Evolutionary conservation across 2,888 invertebrate genomes (phyloP), one percentile per base, ranked within the genome.

Genomic region (Netelia melanura): DNA sequence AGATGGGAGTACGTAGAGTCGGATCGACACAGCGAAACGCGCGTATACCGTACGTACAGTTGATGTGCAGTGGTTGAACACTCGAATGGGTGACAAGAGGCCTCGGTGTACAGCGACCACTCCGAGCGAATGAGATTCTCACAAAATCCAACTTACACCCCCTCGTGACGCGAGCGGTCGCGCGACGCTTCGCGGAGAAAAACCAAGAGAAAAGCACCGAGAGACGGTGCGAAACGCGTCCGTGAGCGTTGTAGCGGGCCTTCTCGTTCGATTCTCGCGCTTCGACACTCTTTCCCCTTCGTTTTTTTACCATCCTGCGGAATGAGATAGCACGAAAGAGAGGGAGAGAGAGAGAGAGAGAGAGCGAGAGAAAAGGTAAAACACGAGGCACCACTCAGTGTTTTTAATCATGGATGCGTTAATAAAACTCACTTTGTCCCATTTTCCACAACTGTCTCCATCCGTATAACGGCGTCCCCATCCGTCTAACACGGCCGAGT

Each of bases 381-480:
- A 65, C 64, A 64, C 54, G 86, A 89, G 85, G 71, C 23, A 74
- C 38, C 83, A 68, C 84, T 44, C 87, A 89, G 86, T 85, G 87
- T 86, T 86, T 88, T 88, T 88, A 88, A 87, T 89, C 87, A 87
- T 85, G 88, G 89, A 88, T 88, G 88, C 85, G 87, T 89, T 89
- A 89, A 89, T 86, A 87, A 87, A 89, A 88, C 87, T 86, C 70
- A 86, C 88, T 88, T 89, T 87, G 85, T 84, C 81, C 70, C 80
- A 80, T 85, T 85, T 82, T 79, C 79, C 65, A 75, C 75, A 62
- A 81, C 75, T 78, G 78, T 84, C 75, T 85, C 64, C 48, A 9
- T 54, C 52, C 38, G 62, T 21, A 67, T 71, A 70, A 80, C 61
- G 58, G 67, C 58, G 48, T 21, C 70, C 64, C 83, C 58, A 61